Evolutionary conservation across 2,888 invertebrate species (phyloP), one percentile per base, ranked within the genome.

Genomic region (Arge pagana): DNA sequence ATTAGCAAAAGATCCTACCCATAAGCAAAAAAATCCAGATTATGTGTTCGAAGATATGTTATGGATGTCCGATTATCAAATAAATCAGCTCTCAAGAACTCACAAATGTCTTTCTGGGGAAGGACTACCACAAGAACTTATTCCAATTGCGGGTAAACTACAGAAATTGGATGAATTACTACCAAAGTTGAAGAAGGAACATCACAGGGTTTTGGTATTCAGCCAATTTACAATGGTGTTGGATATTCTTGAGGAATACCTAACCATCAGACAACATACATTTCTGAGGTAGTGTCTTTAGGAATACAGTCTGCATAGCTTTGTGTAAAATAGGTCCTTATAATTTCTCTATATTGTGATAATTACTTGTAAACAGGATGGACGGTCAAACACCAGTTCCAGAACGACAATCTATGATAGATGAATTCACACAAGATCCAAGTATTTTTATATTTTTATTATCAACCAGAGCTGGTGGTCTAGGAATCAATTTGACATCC

Each of bases 181-280:
- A 54, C 88, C 90, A 0, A 79, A 83, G 52, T 78, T 95, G 56
- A 87, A 92, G 72, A 77, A 77, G 5, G 85, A 82, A 0, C 89
- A 88, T 0, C 90, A 92, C 74, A 83, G 96, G 11, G 92, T 96
- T 57, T 80, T 98, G 53, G 83, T 98, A 61, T 98, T 98, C 80
- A 95, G 94, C 73, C 98, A 98, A 81, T 98, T 97, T 79, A 92
- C 93, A 24, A 93, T 95, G 83, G 85, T 98, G 83, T 81, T 98
- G 72, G 95, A 98, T 78, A 84, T 98, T 59, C 77, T 98, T 62
- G 94, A 96, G 78, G 88, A 88, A 37, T 98, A 92, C 79, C 80
- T 97, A 63, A 79, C 81, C n/a, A 80, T 90, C 48, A 82, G 88
- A 33, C 82, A 84, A 1, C 81, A 91, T 73, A 82, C 83, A 10